Evolutionary conservation across 37 sponge, comb jelly and placozoan species (phyloP).

Genomic region (Agelas oroides): DNA sequence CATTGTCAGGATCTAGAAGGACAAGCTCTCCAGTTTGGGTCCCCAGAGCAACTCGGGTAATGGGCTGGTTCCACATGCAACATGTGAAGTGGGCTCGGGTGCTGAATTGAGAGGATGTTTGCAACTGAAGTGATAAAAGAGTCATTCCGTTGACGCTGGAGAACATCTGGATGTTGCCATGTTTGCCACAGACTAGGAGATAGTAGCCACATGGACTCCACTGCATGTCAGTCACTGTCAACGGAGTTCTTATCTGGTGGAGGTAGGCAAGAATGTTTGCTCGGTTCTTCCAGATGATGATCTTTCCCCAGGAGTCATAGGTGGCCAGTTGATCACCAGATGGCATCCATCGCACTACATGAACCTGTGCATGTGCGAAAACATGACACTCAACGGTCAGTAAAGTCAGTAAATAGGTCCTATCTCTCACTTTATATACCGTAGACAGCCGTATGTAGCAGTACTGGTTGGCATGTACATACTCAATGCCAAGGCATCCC

Average conservation of each 20-base stretch:
- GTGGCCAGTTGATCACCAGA: constrained; percentile 36
- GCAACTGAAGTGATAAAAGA: constrained; percentile 37
- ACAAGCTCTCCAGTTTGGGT: constrained; percentile 57
- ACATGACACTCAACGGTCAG: too few species aligned
- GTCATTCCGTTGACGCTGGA: constrained; percentile 3
- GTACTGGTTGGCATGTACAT: too few species aligned
- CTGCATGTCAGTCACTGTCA: constrained; percentile 44
- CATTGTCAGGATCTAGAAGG: constrained; percentile 14
- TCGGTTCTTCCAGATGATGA: constrained; percentile 58
- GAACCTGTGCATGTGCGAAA: constrained; percentile 19
- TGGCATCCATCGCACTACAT: constrained; percentile 43
- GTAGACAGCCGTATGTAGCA: too few species aligned
- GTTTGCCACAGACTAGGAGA: constrained; percentile 25
- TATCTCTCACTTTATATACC: too few species aligned
- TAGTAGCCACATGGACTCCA: constrained; percentile 54
- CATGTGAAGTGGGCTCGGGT: not conserved
- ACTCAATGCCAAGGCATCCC: not conserved
- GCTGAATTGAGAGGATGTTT: constrained; percentile 3
- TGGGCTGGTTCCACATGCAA: constrained; percentile 37
- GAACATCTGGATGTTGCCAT: constrained; percentile 35
- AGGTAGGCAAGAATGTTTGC: constrained; percentile 48
- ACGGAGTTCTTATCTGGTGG: not conserved
- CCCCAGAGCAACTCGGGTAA: constrained; percentile 37
- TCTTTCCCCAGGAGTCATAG: constrained; percentile 55
- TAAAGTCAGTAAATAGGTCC: too few species aligned